phyloP scores from a whole-genome alignment of 2,888 invertebrate species.

The Gordius sp. region DNA sequence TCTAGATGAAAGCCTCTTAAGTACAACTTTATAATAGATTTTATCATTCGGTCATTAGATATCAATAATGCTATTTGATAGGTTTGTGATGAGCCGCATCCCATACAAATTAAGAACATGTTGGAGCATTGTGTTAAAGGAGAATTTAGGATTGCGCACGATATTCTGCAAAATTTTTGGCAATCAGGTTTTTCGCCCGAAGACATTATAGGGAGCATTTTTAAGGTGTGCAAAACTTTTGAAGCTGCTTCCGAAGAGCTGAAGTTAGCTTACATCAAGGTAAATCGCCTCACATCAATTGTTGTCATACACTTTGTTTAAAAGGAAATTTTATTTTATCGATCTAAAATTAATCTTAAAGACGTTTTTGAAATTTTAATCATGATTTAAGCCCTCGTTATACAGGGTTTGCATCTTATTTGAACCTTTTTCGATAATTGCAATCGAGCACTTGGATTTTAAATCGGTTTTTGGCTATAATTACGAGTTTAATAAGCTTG shows the following conservation, averaged over 20 bases:
- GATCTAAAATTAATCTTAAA: too few species aligned
- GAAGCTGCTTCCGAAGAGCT: slow-evolving; percentile 45
- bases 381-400: too few species aligned
- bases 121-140: slow-evolving; percentile 50
- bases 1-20: too few species aligned
- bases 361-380: too few species aligned
- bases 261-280: slow-evolving; percentile 56
- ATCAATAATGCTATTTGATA: slow-evolving; percentile 24
- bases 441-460: too few species aligned
- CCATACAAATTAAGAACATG: slow-evolving; percentile 67
- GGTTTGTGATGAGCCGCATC: slow-evolving; percentile 97
- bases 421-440: too few species aligned
- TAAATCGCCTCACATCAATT: slow-evolving; percentile 25
- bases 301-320: too few species aligned
- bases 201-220: slow-evolving; percentile 77
- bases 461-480: too few species aligned
- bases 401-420: too few species aligned
- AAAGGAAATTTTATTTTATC: too few species aligned
- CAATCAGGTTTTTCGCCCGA: slow-evolving; percentile 78
- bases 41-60: neutral
- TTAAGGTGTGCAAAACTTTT: slow-evolving; percentile 65
- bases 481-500: too few species aligned
- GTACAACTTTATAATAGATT: slow-evolving; percentile 1
- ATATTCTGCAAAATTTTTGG: slow-evolving; percentile 53
- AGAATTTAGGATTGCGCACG: slow-evolving; percentile 58